These are phyloP conservation scores for Oryzias dopingdopingensis DNA, from an alignment of 2,797 vertebrate genomes.

Conservation along the genomic window DNA sequence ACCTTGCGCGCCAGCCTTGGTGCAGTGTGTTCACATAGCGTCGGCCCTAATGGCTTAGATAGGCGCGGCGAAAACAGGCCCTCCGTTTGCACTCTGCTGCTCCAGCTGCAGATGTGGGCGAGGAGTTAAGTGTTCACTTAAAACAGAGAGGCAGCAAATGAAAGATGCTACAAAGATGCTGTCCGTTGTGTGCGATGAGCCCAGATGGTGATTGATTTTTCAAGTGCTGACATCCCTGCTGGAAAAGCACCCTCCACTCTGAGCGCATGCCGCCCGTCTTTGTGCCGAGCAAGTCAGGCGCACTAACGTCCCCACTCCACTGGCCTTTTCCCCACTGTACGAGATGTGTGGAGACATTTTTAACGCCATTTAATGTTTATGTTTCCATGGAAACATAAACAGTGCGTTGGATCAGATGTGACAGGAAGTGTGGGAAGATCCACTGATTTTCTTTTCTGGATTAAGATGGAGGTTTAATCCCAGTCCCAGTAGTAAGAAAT, in stretches of 20 bases:
- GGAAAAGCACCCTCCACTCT: conserved; percentile 89
- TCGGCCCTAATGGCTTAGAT: conserved; percentile 62
- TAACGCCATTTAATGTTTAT: too few species aligned
- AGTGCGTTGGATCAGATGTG: too few species aligned
- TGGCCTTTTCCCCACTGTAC: conserved; percentile 86
- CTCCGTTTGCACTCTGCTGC: conserved; percentile 42
- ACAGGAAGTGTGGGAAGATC: too few species aligned
- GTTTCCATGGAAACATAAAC: too few species aligned
- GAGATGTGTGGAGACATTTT: conserved; percentile 24
- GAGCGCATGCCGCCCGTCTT: conserved; percentile 73
- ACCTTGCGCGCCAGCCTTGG: conserved; percentile 78
- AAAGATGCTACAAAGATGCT: conserved; percentile 46
- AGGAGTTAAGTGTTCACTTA: conserved; percentile 62
- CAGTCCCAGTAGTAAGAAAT: conserved; percentile 6
- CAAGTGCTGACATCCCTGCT: conserved; percentile 98
- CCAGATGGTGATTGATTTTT: conserved; percentile 99
- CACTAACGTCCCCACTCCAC: conserved; percentile 93
- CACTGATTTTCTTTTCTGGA: too few species aligned
- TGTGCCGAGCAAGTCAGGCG: conserved; percentile 96
- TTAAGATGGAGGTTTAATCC: not conserved
- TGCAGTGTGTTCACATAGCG: conserved; percentile 71
- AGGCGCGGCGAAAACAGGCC: conserved; percentile 58
- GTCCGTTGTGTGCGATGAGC: conserved; percentile 88
- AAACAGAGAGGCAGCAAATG: conserved; percentile 49
- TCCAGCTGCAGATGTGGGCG: conserved; percentile 51